phyloP scores from a whole-genome alignment of 2,797 vertebrate species.

The Hoplostethus atlanticus region DNA sequence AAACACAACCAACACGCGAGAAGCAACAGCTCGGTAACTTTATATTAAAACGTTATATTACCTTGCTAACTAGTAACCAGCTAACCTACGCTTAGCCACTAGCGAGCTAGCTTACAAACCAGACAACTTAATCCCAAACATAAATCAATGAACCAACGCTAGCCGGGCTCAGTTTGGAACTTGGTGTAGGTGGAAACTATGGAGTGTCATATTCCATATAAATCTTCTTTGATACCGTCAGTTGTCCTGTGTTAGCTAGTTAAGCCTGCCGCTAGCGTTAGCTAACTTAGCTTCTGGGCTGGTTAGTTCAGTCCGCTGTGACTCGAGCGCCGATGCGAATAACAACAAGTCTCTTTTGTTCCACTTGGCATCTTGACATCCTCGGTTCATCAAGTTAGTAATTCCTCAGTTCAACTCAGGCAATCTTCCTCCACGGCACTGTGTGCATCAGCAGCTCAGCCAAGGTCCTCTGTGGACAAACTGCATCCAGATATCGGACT shows the following conservation, averaged over 20 bases:
- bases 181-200: background rate
- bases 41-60: slow-evolving; percentile 1
- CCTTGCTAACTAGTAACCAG: slow-evolving; percentile 38
- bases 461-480: slow-evolving; percentile 20
- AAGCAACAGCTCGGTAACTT: background rate
- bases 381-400: slow-evolving; percentile 15
- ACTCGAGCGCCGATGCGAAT: slow-evolving; percentile 31
- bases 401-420: slow-evolving; percentile 15
- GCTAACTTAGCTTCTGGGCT: slow-evolving; percentile 63
- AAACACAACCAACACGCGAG: background rate
- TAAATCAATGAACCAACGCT: background rate
- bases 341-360: slow-evolving; percentile 74
- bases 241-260: background rate
- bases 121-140: slow-evolving; percentile 16
- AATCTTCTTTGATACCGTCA: background rate
- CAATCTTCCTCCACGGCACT: background rate
- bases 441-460: slow-evolving; percentile 10
- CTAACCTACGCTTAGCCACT: slow-evolving; percentile 10
- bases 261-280: slow-evolving; percentile 67
- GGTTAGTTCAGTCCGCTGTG: slow-evolving; percentile 63
- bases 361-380: slow-evolving; percentile 71
- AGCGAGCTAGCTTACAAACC: slow-evolving; percentile 51
- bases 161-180: too few relatives aligned
- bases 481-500: slow-evolving; percentile 44
- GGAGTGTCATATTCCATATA: background rate